Percentiles rank a stretch among this genome's conserved stretches.
These are phyloP conservation scores for Melanargia galathea DNA, from an alignment of 2,888 invertebrate genomes.

Conservation along the genomic window DNA sequence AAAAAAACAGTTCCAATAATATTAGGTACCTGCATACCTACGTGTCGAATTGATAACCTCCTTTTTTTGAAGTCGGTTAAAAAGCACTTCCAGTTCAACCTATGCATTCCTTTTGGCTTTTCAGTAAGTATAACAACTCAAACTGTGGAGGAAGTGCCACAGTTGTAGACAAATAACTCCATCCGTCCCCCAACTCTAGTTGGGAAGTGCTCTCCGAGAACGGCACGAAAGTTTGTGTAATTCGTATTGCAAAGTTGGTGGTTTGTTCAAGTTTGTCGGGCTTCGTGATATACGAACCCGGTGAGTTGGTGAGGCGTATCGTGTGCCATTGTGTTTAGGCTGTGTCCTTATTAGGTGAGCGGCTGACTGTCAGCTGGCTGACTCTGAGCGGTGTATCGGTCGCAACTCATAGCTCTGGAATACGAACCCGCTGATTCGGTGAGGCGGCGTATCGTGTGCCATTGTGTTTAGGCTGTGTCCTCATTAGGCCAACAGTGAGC, in stretches of 20 bases:
- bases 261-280: slow-evolving; percentile 24
- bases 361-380: too few species aligned
- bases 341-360: too few species aligned
- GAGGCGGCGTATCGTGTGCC: too few species aligned
- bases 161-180: slow-evolving; percentile 18
- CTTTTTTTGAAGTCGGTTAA: too few species aligned
- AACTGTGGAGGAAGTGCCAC: background rate
- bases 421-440: too few species aligned
- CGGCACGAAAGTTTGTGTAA: slow-evolving; percentile 21
- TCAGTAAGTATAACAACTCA: background rate
- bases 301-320: background rate
- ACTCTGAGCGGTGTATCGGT: too few species aligned
- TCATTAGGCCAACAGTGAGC: too few species aligned
- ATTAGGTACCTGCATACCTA: too few species aligned
- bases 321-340: slow-evolving; percentile 10
- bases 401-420: too few species aligned
- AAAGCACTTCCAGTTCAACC: background rate
- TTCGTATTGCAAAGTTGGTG: slow-evolving; percentile 28
- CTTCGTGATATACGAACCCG: slow-evolving; percentile 21
- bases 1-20: too few species aligned
- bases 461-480: too few species aligned
- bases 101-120: background rate
- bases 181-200: slow-evolving; percentile 3
- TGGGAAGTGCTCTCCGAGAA: slow-evolving; percentile 18
- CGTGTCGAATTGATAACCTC: too few species aligned